Evolutionary conservation across 2,888 invertebrate species (phyloP).

Genomic region (Oscheius sp.): DNA sequence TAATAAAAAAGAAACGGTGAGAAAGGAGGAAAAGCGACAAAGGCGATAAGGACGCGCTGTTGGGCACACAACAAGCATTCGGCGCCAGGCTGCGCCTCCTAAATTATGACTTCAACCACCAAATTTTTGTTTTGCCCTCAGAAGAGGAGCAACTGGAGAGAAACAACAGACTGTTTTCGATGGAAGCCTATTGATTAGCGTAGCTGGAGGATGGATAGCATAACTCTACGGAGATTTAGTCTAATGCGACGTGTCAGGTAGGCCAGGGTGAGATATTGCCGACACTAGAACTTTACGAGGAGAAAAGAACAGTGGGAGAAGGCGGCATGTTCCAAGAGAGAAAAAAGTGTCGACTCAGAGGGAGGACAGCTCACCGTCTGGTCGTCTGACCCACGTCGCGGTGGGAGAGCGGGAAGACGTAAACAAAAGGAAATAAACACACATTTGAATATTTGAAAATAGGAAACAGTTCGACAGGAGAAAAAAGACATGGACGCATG

Average conservation of each 20-base stretch:
- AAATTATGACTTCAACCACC: neutral
- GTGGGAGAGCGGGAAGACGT: no score
- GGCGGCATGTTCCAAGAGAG: neutral
- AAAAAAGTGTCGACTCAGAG: no score
- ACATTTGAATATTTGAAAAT: no score
- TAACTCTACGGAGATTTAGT: constrained; percentile 1
- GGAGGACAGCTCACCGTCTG: no score
- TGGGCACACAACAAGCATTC: constrained; percentile 4
- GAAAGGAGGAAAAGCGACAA: constrained; percentile 1
- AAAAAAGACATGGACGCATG: no score
- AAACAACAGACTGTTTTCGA: constrained; percentile 3
- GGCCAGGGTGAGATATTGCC: neutral
- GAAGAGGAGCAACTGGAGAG: neutral
- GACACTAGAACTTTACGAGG: constrained; percentile 2
- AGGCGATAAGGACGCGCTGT: neutral
- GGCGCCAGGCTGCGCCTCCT: neutral
- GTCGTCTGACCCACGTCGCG: no score
- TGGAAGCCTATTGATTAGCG: constrained; percentile 3
- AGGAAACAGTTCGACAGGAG: no score
- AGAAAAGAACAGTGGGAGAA: neutral
- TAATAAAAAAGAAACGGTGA: constrained; percentile 2
- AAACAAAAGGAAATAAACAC: no score
- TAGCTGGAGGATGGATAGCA: neutral
- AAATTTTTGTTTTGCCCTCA: constrained; percentile 6
- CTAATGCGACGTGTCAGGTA: constrained; percentile 11